Base-by-base conservation (phyloP, 2,888 invertebrate species). In the Colletes collaris region DNA sequence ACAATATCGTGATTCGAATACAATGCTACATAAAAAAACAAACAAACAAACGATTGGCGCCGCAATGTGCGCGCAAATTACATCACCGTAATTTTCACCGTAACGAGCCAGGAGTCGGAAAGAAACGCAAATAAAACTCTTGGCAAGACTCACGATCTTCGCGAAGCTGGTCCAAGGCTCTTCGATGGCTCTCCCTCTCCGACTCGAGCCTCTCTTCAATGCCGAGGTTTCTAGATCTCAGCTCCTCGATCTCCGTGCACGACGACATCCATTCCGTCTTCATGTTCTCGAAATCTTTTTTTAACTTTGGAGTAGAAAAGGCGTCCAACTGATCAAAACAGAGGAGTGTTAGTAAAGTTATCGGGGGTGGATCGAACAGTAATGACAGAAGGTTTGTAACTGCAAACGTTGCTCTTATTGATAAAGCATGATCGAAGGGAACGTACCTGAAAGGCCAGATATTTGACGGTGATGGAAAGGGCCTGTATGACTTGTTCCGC, bases 381-480 rank as follows among this genome's bases (percentile, higher is more conserved):
- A 27, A 27, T 27, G 27, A 27, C 2, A 27, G 27, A 27, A 27
- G 27, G 0, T 27, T 27, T 27, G 27, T 27, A 27, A 27, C 27
- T 27, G 27, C 1, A 27, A 27, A 27, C 27, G 27, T 27, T 27
- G 27, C 27, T 27, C 27, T 27, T 27, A 27, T 27, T 27, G 2
- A 27, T 27, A 27, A 27, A 27, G 27, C 27, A 27, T 0, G 27
- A 27, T 27, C 27, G 27, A 27, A 27, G 27, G 4, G 8, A 46
- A 35, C 80, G 91, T 89, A 95, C 95, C 92, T 94, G 93, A 81
- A 93, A 91, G 60, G 97, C 96, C 91, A 98, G 95, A 93, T 98
- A 97, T 93, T 97, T 97, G 86, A 98, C 95, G 83, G 98, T 95
- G 84, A 97, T 95, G 79, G 97, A 96, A 89, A 98, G 95, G 56